These are phyloP conservation scores for Drosophila busckii DNA, from an alignment of 1,140 invertebrate genomes.

Conservation along the genomic window DNA sequence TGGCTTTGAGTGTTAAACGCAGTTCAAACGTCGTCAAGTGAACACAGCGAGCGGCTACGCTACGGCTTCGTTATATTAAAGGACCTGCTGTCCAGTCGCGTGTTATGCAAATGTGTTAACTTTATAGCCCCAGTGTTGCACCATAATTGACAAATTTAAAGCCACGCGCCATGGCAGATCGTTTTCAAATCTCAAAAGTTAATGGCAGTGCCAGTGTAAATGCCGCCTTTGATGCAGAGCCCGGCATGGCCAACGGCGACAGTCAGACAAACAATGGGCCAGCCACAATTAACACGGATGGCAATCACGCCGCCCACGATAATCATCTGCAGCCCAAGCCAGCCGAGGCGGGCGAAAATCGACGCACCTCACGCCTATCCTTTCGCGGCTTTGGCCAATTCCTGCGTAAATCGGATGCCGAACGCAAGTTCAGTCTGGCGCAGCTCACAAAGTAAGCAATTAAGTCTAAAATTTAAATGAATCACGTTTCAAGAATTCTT, in stretches of 20 bases:
- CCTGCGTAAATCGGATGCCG: constrained; percentile 61
- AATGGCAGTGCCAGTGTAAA: constrained; percentile 56
- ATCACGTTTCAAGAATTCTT: background rate
- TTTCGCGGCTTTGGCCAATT: constrained; percentile 70
- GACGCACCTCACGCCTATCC: constrained; percentile 56
- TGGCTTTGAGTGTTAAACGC: constrained; percentile 31
- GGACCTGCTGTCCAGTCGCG: constrained; percentile 5
- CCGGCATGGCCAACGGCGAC: constrained; percentile 1
- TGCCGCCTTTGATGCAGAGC: constrained; percentile 47
- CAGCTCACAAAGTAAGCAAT: constrained; percentile 68
- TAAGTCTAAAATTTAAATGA: background rate
- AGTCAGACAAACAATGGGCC: constrained; percentile 17
- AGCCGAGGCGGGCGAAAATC: constrained; percentile 37
- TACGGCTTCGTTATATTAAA: background rate
- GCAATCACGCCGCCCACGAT: constrained; percentile 16
- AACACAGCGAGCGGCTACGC: constrained; percentile 6
- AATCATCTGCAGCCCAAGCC: constrained; percentile 59
- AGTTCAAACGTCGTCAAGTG: constrained; percentile 26
- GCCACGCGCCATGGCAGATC: constrained; percentile 50
- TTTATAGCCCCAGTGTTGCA: constrained; percentile 5
- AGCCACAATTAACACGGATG: constrained; percentile 17
- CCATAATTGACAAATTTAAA: too few relatives aligned
- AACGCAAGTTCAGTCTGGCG: constrained; percentile 72
- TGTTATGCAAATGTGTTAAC: constrained; percentile 6
- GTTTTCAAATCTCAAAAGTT: constrained; percentile 68